phyloP scores from a whole-genome alignment of 2,888 invertebrate species.

The Drosophila meridiana region DNA sequence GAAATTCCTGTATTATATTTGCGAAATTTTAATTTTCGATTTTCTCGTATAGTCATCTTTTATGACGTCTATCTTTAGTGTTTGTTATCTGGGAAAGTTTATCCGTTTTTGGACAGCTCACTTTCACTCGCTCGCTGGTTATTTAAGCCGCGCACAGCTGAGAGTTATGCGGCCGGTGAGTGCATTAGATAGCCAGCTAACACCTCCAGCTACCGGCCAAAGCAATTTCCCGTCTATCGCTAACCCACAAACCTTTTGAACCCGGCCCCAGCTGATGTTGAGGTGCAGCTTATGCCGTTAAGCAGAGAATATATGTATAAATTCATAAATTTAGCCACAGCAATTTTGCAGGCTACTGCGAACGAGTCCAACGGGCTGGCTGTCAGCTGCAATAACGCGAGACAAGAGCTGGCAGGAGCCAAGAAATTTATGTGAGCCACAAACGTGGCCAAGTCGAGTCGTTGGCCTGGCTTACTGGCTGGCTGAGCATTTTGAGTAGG shows the following conservation, averaged over 20 bases:
- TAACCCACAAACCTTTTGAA: conserved; percentile 72
- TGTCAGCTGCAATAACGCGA: conserved; percentile 36
- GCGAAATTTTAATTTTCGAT: not conserved
- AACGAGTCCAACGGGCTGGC: conserved; percentile 37
- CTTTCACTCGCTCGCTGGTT: conserved; percentile 37
- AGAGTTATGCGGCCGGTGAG: conserved; percentile 23
- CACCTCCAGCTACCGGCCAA: conserved; percentile 56
- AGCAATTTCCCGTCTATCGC: conserved; percentile 57
- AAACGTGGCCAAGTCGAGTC: conserved; percentile 13
- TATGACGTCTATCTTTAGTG: not conserved
- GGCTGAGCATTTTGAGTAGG: conserved; percentile 71
- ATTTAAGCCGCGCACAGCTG: conserved; percentile 12
- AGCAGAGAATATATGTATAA: conserved; percentile 30
- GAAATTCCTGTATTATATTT: too few species aligned
- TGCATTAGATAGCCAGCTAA: conserved; percentile 36
- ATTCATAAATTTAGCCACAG: conserved; percentile 68
- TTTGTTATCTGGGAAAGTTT: conserved; percentile 28
- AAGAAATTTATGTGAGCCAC: conserved; percentile 58
- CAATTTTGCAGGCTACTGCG: conserved; percentile 62
- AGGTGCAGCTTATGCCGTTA: conserved; percentile 50
- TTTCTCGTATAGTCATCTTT: not conserved
- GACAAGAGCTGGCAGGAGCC: conserved; percentile 26
- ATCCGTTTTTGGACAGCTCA: conserved; percentile 12
- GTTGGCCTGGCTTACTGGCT: conserved; percentile 19
- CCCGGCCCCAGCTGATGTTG: conserved; percentile 30